Evolutionary conservation across 2,888 invertebrate genomes (phyloP).

Genomic region (Polia nebulosa): DNA sequence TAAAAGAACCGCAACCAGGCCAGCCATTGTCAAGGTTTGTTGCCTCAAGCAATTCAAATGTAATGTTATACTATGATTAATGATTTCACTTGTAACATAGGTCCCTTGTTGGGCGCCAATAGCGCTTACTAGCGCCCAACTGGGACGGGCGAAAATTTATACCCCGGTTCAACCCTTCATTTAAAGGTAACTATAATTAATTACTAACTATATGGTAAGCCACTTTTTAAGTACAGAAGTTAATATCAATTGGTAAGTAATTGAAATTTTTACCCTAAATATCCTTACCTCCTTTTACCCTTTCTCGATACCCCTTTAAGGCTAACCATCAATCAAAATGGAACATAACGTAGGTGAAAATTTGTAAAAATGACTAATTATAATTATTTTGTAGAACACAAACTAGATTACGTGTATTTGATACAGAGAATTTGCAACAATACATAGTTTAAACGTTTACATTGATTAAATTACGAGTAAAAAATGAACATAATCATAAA

Average conservation of each 20-base stretch:
- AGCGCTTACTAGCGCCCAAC: constrained; percentile 51
- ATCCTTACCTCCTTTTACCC: too few species aligned
- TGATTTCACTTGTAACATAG: constrained; percentile 32
- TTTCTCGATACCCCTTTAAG: neutral
- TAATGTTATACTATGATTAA: constrained; percentile 53
- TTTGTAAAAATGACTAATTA: too few species aligned
- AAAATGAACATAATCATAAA: too few species aligned
- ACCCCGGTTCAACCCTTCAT: constrained; percentile 37
- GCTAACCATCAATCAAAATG: too few species aligned
- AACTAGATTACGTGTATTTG: too few species aligned
- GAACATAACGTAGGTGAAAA: too few species aligned
- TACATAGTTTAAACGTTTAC: too few species aligned
- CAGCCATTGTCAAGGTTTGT: constrained; percentile 33
- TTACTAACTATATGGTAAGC: constrained; percentile 22
- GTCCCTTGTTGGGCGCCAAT: constrained; percentile 52
- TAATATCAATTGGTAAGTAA: constrained; percentile 8
- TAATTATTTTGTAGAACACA: too few species aligned
- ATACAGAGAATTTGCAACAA: too few species aligned
- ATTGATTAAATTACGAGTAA: too few species aligned
- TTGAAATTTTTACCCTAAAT: constrained; percentile 6
- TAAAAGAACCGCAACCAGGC: constrained; percentile 30
- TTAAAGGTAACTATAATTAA: constrained; percentile 36
- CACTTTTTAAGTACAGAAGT: neutral
- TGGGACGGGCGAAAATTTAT: constrained; percentile 42
- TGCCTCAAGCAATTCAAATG: constrained; percentile 39